A percentile compares a stretch with the other conserved stretches of the same genome.
Evolutionary conservation across 2,113 vertebrate species (phyloP).

Genomic region (Prunella himalayana): DNA sequence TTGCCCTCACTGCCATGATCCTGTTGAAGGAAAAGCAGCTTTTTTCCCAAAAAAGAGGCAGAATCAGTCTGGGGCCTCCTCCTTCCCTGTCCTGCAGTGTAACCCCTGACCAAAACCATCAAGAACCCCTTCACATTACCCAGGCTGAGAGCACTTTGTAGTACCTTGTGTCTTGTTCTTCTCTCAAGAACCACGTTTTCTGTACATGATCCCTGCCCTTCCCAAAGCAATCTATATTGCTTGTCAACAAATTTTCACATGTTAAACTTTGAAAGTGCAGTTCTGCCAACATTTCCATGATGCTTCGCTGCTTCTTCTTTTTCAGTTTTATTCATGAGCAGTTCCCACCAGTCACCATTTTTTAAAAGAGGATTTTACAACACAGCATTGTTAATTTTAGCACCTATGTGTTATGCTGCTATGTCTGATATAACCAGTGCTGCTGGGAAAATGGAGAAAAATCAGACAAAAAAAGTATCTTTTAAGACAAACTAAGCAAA

Average conservation of each 20-base stretch:
- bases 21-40: background rate
- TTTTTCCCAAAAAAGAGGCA: background rate
- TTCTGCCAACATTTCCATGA: background rate
- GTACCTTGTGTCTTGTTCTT: background rate
- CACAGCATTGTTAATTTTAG: conserved; percentile 25
- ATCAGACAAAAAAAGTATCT: background rate
- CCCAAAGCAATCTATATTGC: background rate
- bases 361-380: background rate
- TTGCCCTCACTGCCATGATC: rapidly evolving
- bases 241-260: background rate
- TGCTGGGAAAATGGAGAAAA: background rate
- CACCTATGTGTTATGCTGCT: background rate
- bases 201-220: background rate
- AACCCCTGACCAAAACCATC: background rate
- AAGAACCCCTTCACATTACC: rapidly evolving
- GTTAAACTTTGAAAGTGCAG: background rate
- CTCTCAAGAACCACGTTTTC: background rate
- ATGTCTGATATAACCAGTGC: background rate
- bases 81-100: no score
- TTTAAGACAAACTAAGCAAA: background rate
- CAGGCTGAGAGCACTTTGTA: background rate
- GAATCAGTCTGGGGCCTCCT: background rate
- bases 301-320: background rate
- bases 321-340: background rate
- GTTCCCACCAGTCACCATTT: background rate